Base-by-base conservation (phyloP, 2,888 invertebrate genomes). In the Coremacera marginata region DNA sequence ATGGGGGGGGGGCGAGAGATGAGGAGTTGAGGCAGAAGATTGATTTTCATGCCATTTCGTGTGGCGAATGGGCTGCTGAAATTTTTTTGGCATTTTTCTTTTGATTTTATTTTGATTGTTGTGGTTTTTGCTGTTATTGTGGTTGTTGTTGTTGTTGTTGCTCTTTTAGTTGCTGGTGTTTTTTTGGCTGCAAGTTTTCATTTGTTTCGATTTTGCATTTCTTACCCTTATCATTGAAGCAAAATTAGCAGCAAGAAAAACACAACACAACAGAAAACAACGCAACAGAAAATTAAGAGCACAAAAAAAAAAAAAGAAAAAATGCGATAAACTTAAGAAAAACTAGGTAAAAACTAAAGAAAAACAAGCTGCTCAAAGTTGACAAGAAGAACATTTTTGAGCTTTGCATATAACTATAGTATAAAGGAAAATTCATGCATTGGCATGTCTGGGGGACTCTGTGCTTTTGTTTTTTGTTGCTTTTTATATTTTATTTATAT, bases 391-490 rank as follows among this genome's bases (percentile, higher is more conserved):
- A 37, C 57, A 57, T 55, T 72, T 49, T 77, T 52, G 62, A 62
- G 76, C 57, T 75, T 65, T 63, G 25, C 49, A 14, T n/a, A 44
- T 14, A 37, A 31, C 3, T 37, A 44, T 44, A 57, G 72, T 22
- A n/a, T 72, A 34, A 52, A 70, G 49, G 77, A 76, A 78, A 65
- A 79, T 65, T 74, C 73, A 44, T 77, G 76, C 78, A 78, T 70
- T 79, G 76, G 79, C 81, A 80, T 80, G 80, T 78, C 81, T 78
- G 77, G 78, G 79, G 77, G 71, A 79, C 78, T 78, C 75, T 79
- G 70, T 79, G 68, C 78, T 76, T 14, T 71, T 44, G 9, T 22
- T 70, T 70, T 31, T 49, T 62, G 60, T 70, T 60, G 51, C 16
- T 31, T 27, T 55, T 68, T n/a, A 4, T 37, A n/a, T 71, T 22